These are phyloP conservation scores for Timandra comae DNA, from an alignment of 2,888 invertebrate species.

Conservation along the genomic window DNA sequence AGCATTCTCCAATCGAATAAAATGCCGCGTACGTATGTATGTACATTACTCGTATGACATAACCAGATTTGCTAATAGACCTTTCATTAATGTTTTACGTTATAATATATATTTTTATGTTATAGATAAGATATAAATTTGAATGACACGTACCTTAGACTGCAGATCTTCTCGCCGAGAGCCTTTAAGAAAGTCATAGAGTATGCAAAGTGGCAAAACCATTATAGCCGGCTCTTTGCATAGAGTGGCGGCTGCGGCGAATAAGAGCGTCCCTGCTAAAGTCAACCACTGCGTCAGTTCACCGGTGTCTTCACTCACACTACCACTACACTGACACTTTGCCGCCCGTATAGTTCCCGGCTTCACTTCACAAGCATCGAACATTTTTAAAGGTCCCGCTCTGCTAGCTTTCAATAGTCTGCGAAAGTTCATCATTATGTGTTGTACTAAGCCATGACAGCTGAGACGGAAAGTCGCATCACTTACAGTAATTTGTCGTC, in stretches of 20 bases:
- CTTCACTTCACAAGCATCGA: slow-evolving; percentile 52
- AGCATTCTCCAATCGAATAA: slow-evolving; percentile 8
- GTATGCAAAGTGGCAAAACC: slow-evolving; percentile 91
- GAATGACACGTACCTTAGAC: slow-evolving; percentile 72
- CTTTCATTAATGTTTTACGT: too few species aligned
- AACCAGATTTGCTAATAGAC: slow-evolving; percentile 3
- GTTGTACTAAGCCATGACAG: slow-evolving; percentile 62
- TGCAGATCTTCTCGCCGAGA: slow-evolving; percentile 64
- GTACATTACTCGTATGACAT: slow-evolving; percentile 4
- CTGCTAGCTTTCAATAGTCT: slow-evolving; percentile 57
- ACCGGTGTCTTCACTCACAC: slow-evolving; percentile 61
- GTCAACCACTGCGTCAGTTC: slow-evolving; percentile 74
- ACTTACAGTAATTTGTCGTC: slow-evolving; percentile 37
- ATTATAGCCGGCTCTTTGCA: slow-evolving; percentile 98
- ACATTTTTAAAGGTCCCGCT: slow-evolving; percentile 58
- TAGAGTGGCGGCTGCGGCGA: slow-evolving; percentile 89
- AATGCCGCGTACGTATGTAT: slow-evolving; percentile 8
- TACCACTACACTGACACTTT: slow-evolving; percentile 60
- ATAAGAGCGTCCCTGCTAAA: slow-evolving; percentile 77
- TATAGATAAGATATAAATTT: too few species aligned
- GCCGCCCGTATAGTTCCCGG: slow-evolving; percentile 35
- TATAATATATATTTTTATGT: too few species aligned
- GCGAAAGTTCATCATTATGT: slow-evolving; percentile 63
- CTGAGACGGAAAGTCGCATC: slow-evolving; percentile 61
- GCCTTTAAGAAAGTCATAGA: slow-evolving; percentile 87